Base-by-base conservation (phyloP, 2,888 invertebrate genomes). In the Drosophila monieri region DNA sequence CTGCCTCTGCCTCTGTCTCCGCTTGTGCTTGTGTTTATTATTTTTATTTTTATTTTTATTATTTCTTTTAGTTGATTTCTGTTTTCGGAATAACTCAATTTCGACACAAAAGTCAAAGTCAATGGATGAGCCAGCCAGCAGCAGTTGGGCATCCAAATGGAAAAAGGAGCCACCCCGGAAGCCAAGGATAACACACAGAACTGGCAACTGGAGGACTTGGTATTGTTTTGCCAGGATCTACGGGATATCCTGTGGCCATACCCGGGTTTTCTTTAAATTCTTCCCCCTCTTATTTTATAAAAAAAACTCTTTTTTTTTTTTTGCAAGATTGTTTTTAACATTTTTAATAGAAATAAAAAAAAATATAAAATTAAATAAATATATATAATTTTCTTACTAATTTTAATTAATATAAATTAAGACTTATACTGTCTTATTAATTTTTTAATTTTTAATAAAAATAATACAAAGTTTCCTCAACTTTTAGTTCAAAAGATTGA, bases 31-130 rank as follows among this genome's bases (percentile, higher is more conserved):
- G n/a, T 37, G 9, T 37, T 37, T 14, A 14, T 14, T 41, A 15
- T 15, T 39, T 15, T 9, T 39, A 35, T 54, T 37, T 49, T 44
- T 43, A 49, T 43, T 21, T 25, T 58, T 35, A 6, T 6, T 35
- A 47, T 54, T 32, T n/a, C 27, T 32, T 14, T 23, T 3, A n/a
- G 12, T 35, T n/a, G 35, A 35, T 49, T 65, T 37, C 25, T 74
- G 67, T 73, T 80, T 84, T 80, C 84, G 76, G 80, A 88, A 88
- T 81, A 81, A 81, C 81, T 81, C 86, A 85, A 81, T 41, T 81
- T 81, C 85, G 88, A 87, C 88, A 85, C 88, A 81, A 41, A 41
- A 41, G 39, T 81, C 88, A 87, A 88, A 41, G 39, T 81, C 88
- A 87, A 88, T 88, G 78, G 80, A 85, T 85, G 77, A 81, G 88